Percentiles rank a stretch among this genome's conserved stretches.
These are phyloP conservation scores for Egretta garzetta DNA, from an alignment of 2,113 vertebrate genomes.

Conservation along the genomic window DNA sequence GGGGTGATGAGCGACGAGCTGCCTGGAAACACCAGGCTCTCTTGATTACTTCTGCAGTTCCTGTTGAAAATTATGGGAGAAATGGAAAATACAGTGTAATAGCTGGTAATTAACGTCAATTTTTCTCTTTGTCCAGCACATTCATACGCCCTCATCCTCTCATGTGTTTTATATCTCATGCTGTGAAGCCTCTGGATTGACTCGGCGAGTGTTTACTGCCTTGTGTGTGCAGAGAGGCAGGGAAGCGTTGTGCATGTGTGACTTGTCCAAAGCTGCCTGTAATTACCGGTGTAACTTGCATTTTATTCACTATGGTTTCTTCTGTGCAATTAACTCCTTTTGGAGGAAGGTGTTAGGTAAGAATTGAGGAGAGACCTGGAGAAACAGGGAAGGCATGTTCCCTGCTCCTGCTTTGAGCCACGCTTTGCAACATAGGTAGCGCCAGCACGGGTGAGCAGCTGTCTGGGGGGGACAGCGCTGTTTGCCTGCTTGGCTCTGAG, in stretches of 20 bases:
- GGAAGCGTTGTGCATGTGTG: background rate
- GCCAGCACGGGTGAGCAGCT: background rate
- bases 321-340: background rate
- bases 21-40: background rate
- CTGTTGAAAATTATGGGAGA: background rate
- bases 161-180: background rate
- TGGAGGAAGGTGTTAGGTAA: background rate
- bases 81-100: background rate
- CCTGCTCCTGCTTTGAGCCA: background rate
- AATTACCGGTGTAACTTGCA: background rate
- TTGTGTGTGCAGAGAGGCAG: background rate
- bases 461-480: fast-evolving
- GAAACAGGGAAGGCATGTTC: background rate
- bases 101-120: background rate
- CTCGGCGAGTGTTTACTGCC: background rate
- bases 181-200: background rate
- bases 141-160: background rate
- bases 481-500: background rate
- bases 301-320: background rate
- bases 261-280: background rate
- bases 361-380: background rate
- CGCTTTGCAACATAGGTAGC: fast-evolving
- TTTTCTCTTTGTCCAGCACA: slow-evolving; percentile 1
- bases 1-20: background rate
- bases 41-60: background rate